Evolutionary conservation across 2,888 invertebrate genomes (phyloP), one percentile per base, ranked within the genome.

Genomic region (Dusona sp.): DNA sequence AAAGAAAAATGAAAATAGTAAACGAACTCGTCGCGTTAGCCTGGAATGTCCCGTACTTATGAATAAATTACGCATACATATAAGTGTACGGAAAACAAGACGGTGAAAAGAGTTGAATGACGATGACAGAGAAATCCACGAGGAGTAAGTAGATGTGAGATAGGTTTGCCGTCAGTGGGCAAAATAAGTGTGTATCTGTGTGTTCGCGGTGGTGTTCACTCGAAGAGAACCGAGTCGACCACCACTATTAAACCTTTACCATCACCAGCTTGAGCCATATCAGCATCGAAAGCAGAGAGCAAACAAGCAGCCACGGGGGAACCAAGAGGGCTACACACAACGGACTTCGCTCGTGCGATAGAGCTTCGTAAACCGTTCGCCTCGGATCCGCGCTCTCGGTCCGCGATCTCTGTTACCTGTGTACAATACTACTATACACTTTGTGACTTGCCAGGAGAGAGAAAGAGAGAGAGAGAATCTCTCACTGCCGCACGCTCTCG

Each of bases 391-490:
- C 67, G 67, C 78, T 64, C 83, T 64, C 29, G 65, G 45, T 45
- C 79, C 81, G 85, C 80, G 80, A 83, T 84, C 80, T 84, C 81
- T 83, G 83, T 74, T 72, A 51, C 81, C 65, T 73, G 67, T 80
- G 48, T 67, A 54, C 54, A 67, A 67, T 54, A 73, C 80, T 68
- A 61, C 84, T 57, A 57, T 29, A 78, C 57, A 82, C 73, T 73
- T 77, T 77, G 57, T 42, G 75, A 64, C 75, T 75, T 75, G 75
- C 64, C 77, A 68, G 33, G 57, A 54, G 57, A 16, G 64, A 61
- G 57, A 29, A 4, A 61, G 25, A 61, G 61, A 29, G 57, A 11
- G 57, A 29, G 3, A 57, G 11, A 25, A 11, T 77, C 70, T 77
- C 74, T 73, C 75, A 51, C 74, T 73, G 70, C 67, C 70, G 65